Percentiles rank a stretch among this genome's conserved stretches.
Conservation (phyloP, 53 echinoderm and acorn worm species). For the Temnopleurus reevesii region DNA sequence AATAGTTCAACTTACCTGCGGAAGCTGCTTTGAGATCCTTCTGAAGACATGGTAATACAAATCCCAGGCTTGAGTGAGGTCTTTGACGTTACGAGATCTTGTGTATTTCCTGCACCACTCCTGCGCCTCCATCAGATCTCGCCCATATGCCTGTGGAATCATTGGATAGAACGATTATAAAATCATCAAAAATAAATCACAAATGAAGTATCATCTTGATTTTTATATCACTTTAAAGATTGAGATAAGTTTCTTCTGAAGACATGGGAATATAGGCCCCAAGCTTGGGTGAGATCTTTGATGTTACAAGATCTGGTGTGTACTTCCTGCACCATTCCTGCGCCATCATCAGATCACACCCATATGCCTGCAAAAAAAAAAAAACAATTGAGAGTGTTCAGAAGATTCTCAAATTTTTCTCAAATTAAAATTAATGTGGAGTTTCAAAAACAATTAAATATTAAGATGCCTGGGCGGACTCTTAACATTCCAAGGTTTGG, state of each 20-base stretch:
- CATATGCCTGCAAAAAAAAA: conserved; percentile 87
- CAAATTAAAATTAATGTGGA: too few species aligned
- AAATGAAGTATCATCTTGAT: too few species aligned
- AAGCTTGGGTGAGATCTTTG: conserved; percentile 94
- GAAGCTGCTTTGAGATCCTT: conserved; percentile 93
- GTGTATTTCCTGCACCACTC: conserved; percentile 98
- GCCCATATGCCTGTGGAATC: conserved; percentile 82
- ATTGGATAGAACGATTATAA: not conserved
- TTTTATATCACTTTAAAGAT: too few species aligned
- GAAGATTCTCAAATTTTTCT: too few species aligned
- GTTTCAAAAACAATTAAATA: too few species aligned
- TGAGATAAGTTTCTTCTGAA: conserved; percentile 90
- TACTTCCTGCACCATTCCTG: conserved; percentile 98
- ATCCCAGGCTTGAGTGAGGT: conserved; percentile 97
- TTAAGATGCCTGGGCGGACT: too few species aligned
- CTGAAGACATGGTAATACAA: conserved; percentile 98
- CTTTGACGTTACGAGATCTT: conserved; percentile 90
- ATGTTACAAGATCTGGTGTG: conserved; percentile 89
- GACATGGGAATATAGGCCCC: conserved; percentile 99
- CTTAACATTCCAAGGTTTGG: too few species aligned
- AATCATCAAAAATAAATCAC: not conserved
- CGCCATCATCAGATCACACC: conserved; percentile 91
- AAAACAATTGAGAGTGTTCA: too few species aligned
- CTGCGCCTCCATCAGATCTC: conserved; percentile 94
- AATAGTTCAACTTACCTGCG: conserved; percentile 72